Base-by-base conservation (phyloP, 2,797 vertebrate genomes). In the Anguilla pacifica region DNA sequence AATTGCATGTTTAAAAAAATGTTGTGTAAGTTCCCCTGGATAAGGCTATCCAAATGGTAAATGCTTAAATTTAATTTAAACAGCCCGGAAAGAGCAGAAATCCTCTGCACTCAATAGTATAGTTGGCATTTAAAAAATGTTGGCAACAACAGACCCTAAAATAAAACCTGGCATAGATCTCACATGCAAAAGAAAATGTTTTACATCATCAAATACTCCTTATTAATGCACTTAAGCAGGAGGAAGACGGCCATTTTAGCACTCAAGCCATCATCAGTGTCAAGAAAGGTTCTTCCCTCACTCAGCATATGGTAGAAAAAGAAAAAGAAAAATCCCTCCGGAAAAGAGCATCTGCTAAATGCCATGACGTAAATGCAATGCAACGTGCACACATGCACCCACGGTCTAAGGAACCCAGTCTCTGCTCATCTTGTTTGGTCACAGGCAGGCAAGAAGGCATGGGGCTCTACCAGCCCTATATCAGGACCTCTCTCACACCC, bases 401-500 rank as follows among this genome's bases (percentile, higher is more conserved):
- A 35, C 28, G 15, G 5, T 81, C 28, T 39, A 0, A 17, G 17
- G n/a, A 51, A 25, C 51, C 11, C 22, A 25, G 22, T 83, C 46
- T 46, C 39, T 19, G 43, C 49, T 17, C 22, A 22, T 28, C 25
- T 7, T 11, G 7, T 22, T 86, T 43, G 72, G 72, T 86, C 67
- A 77, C 70, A 74, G 28, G 43, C 57, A 28, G 35, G 72, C 35
- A 22, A 22, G 53, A 1, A 61, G 77, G 39, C 74, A 67, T 70
- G 43, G 10, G 46, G 67, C 39, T 13, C 46, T 39, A 43, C 84
- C 85, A 43, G n/a, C 49, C 51, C 35, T 83, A 11, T 35, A 35
- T 28, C 84, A 39, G 28, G 85, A 81, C 72, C 22, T 39, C 39
- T 72, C 83, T 88, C 61, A 88, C 82, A 83, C 83, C 85, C 88